Evolutionary conservation across 2,113 vertebrate species (phyloP).

Genomic region (Alosa alosa): DNA sequence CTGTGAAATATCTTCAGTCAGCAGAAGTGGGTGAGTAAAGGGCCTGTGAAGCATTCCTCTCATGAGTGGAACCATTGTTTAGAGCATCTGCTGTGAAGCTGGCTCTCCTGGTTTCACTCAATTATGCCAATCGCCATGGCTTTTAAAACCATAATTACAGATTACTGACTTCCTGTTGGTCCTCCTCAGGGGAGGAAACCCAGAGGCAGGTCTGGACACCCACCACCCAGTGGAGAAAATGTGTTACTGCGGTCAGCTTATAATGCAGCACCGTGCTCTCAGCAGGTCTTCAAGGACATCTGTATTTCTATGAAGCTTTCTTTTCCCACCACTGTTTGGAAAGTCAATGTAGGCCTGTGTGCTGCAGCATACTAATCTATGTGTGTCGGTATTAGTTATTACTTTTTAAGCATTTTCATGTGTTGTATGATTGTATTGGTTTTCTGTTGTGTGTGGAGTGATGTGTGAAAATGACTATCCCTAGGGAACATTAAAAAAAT

Average conservation of each 20-base stretch:
- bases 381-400: neutral
- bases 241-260: conserved; percentile 15
- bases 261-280: neutral
- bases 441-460: too few relatives aligned
- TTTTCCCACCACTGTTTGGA: neutral
- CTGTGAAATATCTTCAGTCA: conserved; percentile 21
- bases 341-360: neutral
- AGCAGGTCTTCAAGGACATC: neutral
- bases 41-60: conserved; percentile 25
- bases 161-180: conserved; percentile 59
- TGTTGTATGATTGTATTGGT: neutral
- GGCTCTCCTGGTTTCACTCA: conserved; percentile 43
- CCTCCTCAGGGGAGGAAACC: conserved; percentile 29
- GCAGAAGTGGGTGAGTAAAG: conserved; percentile 21
- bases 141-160: conserved; percentile 51
- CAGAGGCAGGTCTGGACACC: conserved; percentile 36
- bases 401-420: neutral
- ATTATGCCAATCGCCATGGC: conserved; percentile 39
- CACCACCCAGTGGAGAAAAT: conserved; percentile 37
- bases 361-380: neutral
- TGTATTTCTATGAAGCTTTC: neutral
- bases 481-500: too few relatives aligned
- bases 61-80: conserved; percentile 28
- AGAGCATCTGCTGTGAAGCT: conserved; percentile 24
- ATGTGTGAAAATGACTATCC: too few relatives aligned